These are phyloP conservation scores for Bathynomus jamesi DNA, from an alignment of 1,140 invertebrate species.

Conservation along the genomic window DNA sequence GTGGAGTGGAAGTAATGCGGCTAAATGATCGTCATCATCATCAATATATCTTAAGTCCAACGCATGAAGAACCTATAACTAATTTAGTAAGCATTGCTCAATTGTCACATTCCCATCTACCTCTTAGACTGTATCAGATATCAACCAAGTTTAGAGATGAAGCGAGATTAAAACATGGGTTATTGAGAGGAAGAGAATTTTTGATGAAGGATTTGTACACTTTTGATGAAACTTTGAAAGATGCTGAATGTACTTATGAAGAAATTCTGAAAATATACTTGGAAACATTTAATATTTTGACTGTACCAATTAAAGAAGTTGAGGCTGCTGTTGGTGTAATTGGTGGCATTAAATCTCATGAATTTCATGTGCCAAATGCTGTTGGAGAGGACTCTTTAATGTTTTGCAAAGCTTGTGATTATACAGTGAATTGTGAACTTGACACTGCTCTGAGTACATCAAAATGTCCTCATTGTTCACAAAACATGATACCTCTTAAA, in stretches of 20 bases:
- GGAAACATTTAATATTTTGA: background rate
- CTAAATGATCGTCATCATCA: background rate
- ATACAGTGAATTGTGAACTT: background rate
- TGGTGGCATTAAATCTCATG: constrained; percentile 11
- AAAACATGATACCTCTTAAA: background rate
- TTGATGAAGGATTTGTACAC: constrained; percentile 16
- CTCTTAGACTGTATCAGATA: background rate
- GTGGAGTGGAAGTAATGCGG: background rate
- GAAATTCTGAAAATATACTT: background rate
- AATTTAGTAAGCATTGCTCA: background rate
- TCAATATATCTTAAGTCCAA: background rate
- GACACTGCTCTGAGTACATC: background rate
- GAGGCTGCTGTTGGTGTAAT: constrained; percentile 4
- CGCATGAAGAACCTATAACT: background rate
- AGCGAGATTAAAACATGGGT: background rate
- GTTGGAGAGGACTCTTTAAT: constrained; percentile 6
- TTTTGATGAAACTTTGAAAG: background rate
- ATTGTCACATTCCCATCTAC: background rate
- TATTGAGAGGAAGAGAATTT: constrained; percentile 10
- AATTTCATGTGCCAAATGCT: constrained; percentile 4
- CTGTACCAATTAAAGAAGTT: constrained; percentile 8
- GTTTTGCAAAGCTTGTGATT: constrained; percentile 1
- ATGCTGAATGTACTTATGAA: constrained; percentile 1
- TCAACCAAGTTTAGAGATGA: background rate
- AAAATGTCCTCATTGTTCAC: background rate